Percentiles rank a stretch among this genome's conserved stretches.
These are phyloP conservation scores for Chaetodon auriga DNA, from an alignment of 2,113 vertebrate genomes.

Conservation along the genomic window DNA sequence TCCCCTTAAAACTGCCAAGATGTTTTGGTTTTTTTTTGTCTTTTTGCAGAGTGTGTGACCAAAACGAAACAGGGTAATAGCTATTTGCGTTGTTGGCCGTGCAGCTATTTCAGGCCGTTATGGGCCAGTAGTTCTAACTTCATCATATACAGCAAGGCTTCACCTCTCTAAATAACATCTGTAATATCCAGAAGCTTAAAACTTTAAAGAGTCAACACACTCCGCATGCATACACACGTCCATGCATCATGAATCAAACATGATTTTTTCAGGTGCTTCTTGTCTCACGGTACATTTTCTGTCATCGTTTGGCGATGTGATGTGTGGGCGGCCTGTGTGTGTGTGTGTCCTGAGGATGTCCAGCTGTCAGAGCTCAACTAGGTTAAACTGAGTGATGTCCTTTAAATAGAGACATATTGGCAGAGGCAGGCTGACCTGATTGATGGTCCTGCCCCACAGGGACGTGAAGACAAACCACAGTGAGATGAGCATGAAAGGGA, in stretches of 20 bases:
- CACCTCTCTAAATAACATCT: not conserved
- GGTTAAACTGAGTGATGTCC: conserved; percentile 58
- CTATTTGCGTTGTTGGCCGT: not conserved
- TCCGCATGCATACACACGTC: not conserved
- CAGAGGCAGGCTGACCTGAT: conserved; percentile 50
- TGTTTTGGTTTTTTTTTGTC: too few species aligned
- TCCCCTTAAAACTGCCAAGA: too few species aligned
- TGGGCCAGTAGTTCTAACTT: not conserved
- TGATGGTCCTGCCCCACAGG: conserved; percentile 32
- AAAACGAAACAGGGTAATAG: not conserved
- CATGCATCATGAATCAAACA: not conserved
- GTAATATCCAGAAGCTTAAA: not conserved
- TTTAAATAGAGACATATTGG: conserved; percentile 55
- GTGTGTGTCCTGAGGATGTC: conserved; percentile 50
- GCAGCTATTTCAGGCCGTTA: too few species aligned
- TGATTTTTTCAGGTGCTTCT: not conserved
- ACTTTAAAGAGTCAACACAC: not conserved
- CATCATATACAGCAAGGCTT: not conserved
- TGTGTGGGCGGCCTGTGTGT: conserved; percentile 17
- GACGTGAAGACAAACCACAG: conserved; percentile 32
- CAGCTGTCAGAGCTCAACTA: conserved; percentile 51
- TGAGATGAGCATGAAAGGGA: not conserved
- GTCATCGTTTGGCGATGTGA: conserved; percentile 7
- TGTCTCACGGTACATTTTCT: not conserved
- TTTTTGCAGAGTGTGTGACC: too few species aligned